These are phyloP conservation scores for Cryptomyrus ogoouensis DNA, from an alignment of 2,113 vertebrate species.

Conservation along the genomic window DNA sequence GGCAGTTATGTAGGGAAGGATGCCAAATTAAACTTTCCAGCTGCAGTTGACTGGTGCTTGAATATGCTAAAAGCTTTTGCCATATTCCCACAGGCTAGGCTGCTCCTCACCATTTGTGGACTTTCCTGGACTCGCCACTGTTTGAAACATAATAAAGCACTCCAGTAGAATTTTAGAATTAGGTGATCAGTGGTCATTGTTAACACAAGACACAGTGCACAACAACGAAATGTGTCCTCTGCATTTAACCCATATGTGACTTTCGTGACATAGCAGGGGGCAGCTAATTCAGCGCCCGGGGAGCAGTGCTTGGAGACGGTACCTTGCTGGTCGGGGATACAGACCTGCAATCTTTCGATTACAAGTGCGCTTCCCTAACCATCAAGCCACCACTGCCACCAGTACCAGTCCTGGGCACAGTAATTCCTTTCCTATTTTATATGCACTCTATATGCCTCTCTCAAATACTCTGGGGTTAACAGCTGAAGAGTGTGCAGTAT, in stretches of 20 bases:
- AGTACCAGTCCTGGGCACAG: background rate
- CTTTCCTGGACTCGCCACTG: background rate
- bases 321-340: too few species aligned
- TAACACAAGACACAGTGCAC: too few species aligned
- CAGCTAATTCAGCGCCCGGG: too few species aligned
- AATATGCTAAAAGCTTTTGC: background rate
- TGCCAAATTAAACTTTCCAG: background rate
- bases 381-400: too few species aligned
- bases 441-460: background rate
- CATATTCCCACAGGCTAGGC: background rate
- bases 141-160: background rate
- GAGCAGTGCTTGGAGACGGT: too few species aligned
- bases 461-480: background rate
- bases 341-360: too few species aligned
- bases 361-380: too few species aligned
- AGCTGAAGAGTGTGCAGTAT: background rate
- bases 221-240: too few species aligned
- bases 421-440: background rate
- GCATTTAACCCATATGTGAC: too few species aligned
- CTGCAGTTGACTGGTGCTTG: background rate
- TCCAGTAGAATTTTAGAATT: too few species aligned
- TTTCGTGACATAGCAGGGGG: too few species aligned
- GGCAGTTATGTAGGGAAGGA: background rate
- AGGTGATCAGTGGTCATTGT: too few species aligned
- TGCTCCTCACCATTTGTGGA: background rate